Evolutionary conservation across 2,797 vertebrate species (phyloP).

Genomic region (Dicrostonyx torquatus): DNA sequence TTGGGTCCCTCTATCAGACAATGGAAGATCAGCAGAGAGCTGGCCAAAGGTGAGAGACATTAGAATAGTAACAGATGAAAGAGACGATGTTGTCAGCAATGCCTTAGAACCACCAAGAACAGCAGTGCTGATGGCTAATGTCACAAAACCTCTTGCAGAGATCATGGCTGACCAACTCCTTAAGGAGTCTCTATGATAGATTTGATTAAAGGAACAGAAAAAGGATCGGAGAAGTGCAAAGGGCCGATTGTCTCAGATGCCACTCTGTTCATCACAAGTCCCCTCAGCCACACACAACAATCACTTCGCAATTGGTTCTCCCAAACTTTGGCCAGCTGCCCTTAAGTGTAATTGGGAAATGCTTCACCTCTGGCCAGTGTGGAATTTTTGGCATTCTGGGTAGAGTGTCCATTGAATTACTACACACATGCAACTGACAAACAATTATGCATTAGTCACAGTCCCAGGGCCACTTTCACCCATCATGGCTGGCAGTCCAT

Average conservation of each 20-base stretch:
- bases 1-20: neutral
- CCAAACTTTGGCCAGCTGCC: slow-evolving; percentile 1
- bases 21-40: neutral
- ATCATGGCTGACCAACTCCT: neutral
- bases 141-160: neutral
- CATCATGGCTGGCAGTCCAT: neutral
- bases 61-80: neutral
- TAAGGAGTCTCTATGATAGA: neutral
- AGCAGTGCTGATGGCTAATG: neutral
- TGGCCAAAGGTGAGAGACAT: neutral
- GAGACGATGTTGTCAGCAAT: neutral
- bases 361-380: neutral
- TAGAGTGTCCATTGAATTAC: neutral
- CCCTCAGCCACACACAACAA: neutral
- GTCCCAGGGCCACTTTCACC: neutral
- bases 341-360: neutral
- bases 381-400: neutral
- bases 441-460: neutral
- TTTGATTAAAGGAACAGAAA: neutral
- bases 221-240: neutral
- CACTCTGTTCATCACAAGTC: neutral
- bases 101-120: neutral
- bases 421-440: neutral
- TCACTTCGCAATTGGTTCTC: neutral
- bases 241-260: neutral